A percentile compares a stretch with the other conserved stretches of the same genome.
Evolutionary conservation across 2,888 invertebrate genomes (phyloP).

Genomic region (Limenitis camilla): DNA sequence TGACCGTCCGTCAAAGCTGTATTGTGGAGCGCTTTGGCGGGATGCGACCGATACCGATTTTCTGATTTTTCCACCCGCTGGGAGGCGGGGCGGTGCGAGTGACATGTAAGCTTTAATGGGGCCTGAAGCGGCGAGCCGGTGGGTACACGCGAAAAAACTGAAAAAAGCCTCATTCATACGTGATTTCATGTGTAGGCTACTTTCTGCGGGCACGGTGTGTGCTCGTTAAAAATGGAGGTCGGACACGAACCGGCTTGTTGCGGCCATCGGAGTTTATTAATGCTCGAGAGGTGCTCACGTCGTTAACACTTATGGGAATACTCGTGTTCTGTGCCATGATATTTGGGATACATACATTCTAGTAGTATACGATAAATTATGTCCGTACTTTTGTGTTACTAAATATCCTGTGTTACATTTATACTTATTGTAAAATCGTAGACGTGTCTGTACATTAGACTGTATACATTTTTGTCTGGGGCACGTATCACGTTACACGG

Average conservation of each 20-base stretch:
- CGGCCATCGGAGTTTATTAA: slow-evolving; percentile 69
- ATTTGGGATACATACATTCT: slow-evolving; percentile 10
- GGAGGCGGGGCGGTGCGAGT: slow-evolving; percentile 47
- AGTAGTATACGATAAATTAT: slow-evolving; percentile 25
- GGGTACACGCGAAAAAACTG: slow-evolving; percentile 69
- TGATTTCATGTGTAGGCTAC: slow-evolving; percentile 74
- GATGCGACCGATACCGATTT: slow-evolving; percentile 69
- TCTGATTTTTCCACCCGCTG: slow-evolving; percentile 57
- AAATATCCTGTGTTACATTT: too few relatives aligned
- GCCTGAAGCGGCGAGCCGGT: slow-evolving; percentile 59
- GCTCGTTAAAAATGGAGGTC: slow-evolving; percentile 71
- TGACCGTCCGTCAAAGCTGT: slow-evolving; percentile 73
- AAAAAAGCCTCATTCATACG: slow-evolving; percentile 73
- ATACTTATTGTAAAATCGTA: too few relatives aligned
- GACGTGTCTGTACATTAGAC: too few relatives aligned
- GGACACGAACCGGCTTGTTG: slow-evolving; percentile 65
- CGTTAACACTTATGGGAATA: slow-evolving; percentile 48
- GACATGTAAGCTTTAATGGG: slow-evolving; percentile 74
- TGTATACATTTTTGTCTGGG: too few relatives aligned
- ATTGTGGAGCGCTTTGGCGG: slow-evolving; percentile 63
- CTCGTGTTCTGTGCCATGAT: slow-evolving; percentile 29
- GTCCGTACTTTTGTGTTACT: not conserved
- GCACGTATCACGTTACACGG: too few relatives aligned
- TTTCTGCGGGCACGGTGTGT: slow-evolving; percentile 67
- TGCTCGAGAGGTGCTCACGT: slow-evolving; percentile 46